These are phyloP conservation scores for Ips nitidus DNA, from an alignment of 1,140 invertebrate genomes.

Conservation along the genomic window DNA sequence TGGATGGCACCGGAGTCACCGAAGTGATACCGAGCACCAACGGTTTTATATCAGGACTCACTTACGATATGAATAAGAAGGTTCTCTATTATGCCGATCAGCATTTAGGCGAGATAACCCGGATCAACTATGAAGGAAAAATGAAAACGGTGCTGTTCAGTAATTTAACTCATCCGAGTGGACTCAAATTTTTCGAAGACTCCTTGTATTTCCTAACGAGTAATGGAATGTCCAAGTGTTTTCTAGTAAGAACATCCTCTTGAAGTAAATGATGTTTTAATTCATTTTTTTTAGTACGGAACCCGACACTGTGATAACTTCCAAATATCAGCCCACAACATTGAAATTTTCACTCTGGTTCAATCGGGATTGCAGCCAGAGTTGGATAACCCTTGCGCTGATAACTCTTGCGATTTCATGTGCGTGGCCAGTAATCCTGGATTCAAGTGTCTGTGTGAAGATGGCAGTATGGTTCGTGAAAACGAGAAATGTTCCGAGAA, in stretches of 20 bases:
- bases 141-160: slow-evolving; percentile 54
- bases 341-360: slow-evolving; percentile 58
- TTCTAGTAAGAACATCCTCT: slow-evolving; percentile 43
- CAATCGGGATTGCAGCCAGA: slow-evolving; percentile 59
- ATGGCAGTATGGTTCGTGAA: slow-evolving; percentile 51
- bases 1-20: slow-evolving; percentile 64
- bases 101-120: slow-evolving; percentile 61
- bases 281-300: slow-evolving; percentile 15
- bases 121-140: slow-evolving; percentile 65
- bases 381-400: slow-evolving; percentile 54
- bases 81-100: slow-evolving; percentile 71
- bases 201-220: slow-evolving; percentile 59
- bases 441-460: slow-evolving; percentile 59
- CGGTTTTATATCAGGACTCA: slow-evolving; percentile 63
- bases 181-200: slow-evolving; percentile 63
- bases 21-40: slow-evolving; percentile 47
- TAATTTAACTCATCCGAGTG: slow-evolving; percentile 53
- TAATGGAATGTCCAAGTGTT: slow-evolving; percentile 57
- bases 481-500: slow-evolving; percentile 43
- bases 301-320: slow-evolving; percentile 30
- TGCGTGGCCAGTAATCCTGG: slow-evolving; percentile 56
- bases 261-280: neutral
- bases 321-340: slow-evolving; percentile 46
- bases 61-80: slow-evolving; percentile 66
- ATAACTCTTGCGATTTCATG: slow-evolving; percentile 56